These are phyloP conservation scores for Erythrolamprus reginae DNA, from an alignment of 2,113 vertebrate species.

Conservation along the genomic window DNA sequence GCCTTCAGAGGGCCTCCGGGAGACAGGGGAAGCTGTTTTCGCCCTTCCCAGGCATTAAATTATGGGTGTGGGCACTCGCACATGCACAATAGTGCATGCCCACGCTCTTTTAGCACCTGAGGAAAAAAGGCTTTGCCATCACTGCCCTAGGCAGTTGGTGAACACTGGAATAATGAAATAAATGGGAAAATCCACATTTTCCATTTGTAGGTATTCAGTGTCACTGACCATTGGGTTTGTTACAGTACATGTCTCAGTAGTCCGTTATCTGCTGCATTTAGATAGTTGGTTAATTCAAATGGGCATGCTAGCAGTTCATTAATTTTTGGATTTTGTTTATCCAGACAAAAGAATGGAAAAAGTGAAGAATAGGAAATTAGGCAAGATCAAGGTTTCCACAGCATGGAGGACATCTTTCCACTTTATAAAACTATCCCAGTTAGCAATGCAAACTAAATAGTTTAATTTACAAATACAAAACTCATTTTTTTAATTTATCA, in stretches of 20 bases:
- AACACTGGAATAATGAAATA: neutral
- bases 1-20: too few species aligned
- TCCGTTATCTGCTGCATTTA: neutral
- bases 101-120: too few species aligned
- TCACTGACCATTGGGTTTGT: neutral
- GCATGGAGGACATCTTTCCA: neutral
- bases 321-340: neutral
- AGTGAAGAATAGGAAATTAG: neutral
- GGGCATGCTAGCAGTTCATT: neutral
- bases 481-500: neutral
- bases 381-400: neutral
- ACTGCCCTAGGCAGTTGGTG: neutral
- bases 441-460: neutral
- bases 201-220: neutral
- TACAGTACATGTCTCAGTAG: neutral
- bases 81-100: too few species aligned
- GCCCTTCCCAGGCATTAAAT: too few species aligned
- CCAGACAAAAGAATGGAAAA: neutral
- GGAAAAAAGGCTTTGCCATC: too few species aligned
- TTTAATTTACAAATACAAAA: neutral
- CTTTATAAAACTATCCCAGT: neutral
- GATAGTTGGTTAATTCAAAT: conserved; percentile 14
- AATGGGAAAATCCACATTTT: neutral
- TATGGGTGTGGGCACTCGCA: too few species aligned
- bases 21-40: too few species aligned